These are phyloP conservation scores for Cuculus canorus DNA, from an alignment of 2,797 vertebrate genomes.

Conservation along the genomic window DNA sequence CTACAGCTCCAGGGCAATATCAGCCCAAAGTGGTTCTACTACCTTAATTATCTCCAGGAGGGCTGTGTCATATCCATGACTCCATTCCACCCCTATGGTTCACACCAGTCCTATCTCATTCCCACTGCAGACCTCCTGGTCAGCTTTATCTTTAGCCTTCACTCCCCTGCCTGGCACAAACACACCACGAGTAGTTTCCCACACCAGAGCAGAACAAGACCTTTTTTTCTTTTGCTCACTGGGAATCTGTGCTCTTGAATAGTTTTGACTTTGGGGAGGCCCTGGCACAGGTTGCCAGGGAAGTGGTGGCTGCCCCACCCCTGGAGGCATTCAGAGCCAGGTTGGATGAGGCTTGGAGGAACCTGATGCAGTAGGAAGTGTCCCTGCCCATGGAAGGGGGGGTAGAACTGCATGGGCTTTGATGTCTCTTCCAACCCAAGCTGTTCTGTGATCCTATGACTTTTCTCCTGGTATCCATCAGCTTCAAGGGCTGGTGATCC, in stretches of 20 bases:
- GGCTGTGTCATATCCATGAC: rapidly evolving
- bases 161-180: not conserved
- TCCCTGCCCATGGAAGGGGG: too few relatives aligned
- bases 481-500: rapidly evolving
- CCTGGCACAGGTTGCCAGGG: too few relatives aligned
- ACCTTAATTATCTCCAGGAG: not conserved
- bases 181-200: rapidly evolving
- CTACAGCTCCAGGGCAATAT: rapidly evolving
- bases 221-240: not conserved
- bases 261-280: too few relatives aligned
- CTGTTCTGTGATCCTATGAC: too few relatives aligned
- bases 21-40: not conserved
- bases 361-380: too few relatives aligned
- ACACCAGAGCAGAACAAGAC: not conserved
- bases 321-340: too few relatives aligned
- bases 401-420: too few relatives aligned
- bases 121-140: not conserved
- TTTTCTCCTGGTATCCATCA: not conserved
- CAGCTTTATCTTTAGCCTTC: not conserved
- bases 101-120: not conserved
- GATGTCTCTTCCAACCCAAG: too few relatives aligned
- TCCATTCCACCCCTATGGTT: not conserved
- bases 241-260: not conserved
- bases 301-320: too few relatives aligned
- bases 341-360: too few relatives aligned